Conservation (phyloP, 2,888 invertebrate genomes). For the Seira ritae region DNA sequence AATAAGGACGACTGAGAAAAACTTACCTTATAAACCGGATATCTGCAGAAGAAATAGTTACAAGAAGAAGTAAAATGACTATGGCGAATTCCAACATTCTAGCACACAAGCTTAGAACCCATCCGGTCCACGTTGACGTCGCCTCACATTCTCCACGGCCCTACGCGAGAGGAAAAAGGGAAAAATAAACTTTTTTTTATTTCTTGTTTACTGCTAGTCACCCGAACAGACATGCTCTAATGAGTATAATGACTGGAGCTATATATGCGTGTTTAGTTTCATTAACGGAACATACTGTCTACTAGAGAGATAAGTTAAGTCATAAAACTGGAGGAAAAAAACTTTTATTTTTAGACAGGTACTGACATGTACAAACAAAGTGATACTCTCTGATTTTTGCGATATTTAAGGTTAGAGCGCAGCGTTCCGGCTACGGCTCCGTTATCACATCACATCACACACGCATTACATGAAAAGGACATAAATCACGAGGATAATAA, state of each 20-base stretch:
- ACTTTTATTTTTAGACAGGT: no score
- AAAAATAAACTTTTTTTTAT: slow-evolving; percentile 53
- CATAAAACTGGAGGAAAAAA: no score
- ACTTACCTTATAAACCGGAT: slow-evolving; percentile 73
- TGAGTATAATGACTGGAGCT: slow-evolving; percentile 19
- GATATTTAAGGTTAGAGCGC: no score
- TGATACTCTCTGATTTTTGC: no score
- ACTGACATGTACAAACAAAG: no score
- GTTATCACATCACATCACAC: no score
- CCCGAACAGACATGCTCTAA: slow-evolving; percentile 53
- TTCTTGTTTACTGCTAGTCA: slow-evolving; percentile 58
- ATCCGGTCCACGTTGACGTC: slow-evolving; percentile 73
- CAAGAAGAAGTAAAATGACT: slow-evolving; percentile 74
- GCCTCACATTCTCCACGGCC: slow-evolving; percentile 73
- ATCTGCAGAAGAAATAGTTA: slow-evolving; percentile 74
- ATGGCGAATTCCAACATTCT: slow-evolving; percentile 74
- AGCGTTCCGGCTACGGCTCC: no score
- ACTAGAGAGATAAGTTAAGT: no score
- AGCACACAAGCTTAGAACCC: slow-evolving; percentile 74
- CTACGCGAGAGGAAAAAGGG: slow-evolving; percentile 52
- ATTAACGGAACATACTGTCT: no score
- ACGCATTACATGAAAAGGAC: no score
- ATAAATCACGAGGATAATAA: neutral
- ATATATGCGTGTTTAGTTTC: neutral
- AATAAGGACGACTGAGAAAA: neutral